phyloP scores from a whole-genome alignment of 2,797 vertebrate genomes.

The Acipenser oxyrinchus region DNA sequence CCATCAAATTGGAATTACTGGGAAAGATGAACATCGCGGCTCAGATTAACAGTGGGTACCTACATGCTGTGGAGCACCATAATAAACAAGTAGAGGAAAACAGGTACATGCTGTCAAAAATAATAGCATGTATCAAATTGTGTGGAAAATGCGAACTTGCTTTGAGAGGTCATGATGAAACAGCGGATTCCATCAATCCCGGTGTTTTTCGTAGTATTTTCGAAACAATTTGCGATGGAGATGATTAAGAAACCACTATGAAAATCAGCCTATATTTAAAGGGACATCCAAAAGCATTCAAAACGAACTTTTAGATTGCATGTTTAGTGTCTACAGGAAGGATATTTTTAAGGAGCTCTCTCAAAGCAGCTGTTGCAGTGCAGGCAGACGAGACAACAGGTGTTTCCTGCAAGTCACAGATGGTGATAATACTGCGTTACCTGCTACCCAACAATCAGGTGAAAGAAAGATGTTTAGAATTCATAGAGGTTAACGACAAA shows the following conservation, averaged over 20 bases:
- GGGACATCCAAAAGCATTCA: slow-evolving; percentile 9
- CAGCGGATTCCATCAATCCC: background rate
- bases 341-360: background rate
- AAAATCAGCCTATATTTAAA: slow-evolving; percentile 11
- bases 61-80: too few relatives aligned
- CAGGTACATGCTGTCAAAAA: too few relatives aligned
- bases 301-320: slow-evolving; percentile 15
- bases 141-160: too few relatives aligned
- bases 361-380: background rate
- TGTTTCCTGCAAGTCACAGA: slow-evolving; percentile 11
- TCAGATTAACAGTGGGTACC: too few relatives aligned
- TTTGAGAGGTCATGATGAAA: too few relatives aligned
- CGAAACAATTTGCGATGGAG: background rate
- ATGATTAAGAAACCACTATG: slow-evolving; percentile 13
- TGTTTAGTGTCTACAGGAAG: slow-evolving; percentile 8
- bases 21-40: too few relatives aligned
- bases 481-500: slow-evolving; percentile 13
- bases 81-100: too few relatives aligned
- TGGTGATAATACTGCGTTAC: slow-evolving; percentile 12
- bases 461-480: slow-evolving; percentile 11
- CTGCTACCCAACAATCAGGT: slow-evolving; percentile 1
- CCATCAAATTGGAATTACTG: too few relatives aligned
- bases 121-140: too few relatives aligned
- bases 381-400: slow-evolving; percentile 10
- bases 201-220: slow-evolving; percentile 12